Base-by-base conservation (phyloP, 2,797 vertebrate species). In the Martes flavigula region DNA sequence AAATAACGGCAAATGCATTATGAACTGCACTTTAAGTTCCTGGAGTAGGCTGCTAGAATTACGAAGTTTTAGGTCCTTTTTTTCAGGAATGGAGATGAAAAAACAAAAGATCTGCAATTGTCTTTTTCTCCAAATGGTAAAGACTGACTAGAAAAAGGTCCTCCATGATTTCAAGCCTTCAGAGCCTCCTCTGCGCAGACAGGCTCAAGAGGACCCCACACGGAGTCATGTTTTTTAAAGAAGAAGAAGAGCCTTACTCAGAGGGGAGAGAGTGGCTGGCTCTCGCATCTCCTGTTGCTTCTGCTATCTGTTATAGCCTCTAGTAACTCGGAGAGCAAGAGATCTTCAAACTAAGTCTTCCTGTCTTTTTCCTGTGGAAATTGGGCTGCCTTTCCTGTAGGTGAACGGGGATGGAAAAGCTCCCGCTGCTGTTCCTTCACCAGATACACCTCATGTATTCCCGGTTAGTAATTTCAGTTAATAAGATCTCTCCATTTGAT, bases 161-260 rank as follows among this genome's bases (percentile, higher is more conserved):
- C 14, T n/a, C 10, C 8, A 3, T 88, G 51, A 48, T 77, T 84
- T 81, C 62, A 27, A 3, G 9, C 12, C 46, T 91, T 91, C n/a
- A 2, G 46, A 23, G 72, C 5, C 7, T 72, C 7, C 23, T 68
- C 1, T 3, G 1, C 2, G 1, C 4, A 4, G 8, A 20, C 12
- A 18, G 3, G n/a, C 7, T n/a, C 0, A 60, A 35, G 1, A 51
- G 51, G 35, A 27, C 62, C 48, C 3, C 4, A 3, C 5, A 4
- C n/a, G n/a, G 18, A 23, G 48, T 58, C 56, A 12, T 14, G 27
- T 25, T 30, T 70, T 35, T 68, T 20, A 54, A 40, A 20, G 13
- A 87, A 54, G 25, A 18, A 32, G 21, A 35, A 4, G 8, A 15
- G 43, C 23, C 3, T 81, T 40, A 11, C 58, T 54, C 7, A 35